Evolutionary conservation across 2,888 invertebrate species (phyloP).

Genomic region (Argyra leucocephala): DNA sequence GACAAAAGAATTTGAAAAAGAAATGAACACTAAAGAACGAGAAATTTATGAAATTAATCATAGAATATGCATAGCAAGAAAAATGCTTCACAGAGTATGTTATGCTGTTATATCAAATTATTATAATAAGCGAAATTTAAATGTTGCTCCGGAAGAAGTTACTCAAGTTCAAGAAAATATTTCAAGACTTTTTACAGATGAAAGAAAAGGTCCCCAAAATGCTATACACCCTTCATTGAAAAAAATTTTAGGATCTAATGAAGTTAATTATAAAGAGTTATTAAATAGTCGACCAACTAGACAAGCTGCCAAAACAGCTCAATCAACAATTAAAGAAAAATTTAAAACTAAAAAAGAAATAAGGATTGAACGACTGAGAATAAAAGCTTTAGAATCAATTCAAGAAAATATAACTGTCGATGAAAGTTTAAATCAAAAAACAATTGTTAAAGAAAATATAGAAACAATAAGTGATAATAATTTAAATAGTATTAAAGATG

Average conservation of each 20-base stretch:
- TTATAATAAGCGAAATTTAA: conserved; percentile 50
- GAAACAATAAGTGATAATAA: conserved; percentile 14
- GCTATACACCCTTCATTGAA: conserved; percentile 68
- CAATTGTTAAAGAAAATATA: not conserved
- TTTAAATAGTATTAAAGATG: conserved; percentile 13
- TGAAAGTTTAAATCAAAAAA: conserved; percentile 10
- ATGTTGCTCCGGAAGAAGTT: conserved; percentile 36
- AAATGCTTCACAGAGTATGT: conserved; percentile 50
- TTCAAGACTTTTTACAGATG: conserved; percentile 30
- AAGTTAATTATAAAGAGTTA: conserved; percentile 46
- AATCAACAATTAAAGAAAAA: conserved; percentile 34
- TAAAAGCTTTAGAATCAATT: conserved; percentile 34
- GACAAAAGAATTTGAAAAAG: conserved; percentile 60
- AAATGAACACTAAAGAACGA: conserved; percentile 57
- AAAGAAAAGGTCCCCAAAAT: conserved; percentile 41
- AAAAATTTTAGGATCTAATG: conserved; percentile 56
- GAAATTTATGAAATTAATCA: conserved; percentile 63
- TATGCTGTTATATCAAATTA: conserved; percentile 52
- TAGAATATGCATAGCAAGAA: conserved; percentile 50
- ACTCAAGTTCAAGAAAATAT: conserved; percentile 30
- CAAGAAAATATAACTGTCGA: not conserved
- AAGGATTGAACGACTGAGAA: conserved; percentile 32
- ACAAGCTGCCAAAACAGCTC: conserved; percentile 46
- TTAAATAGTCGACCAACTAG: conserved; percentile 44
- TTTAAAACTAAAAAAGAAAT: conserved; percentile 34